These are phyloP conservation scores for Xiphophorus birchmanni DNA, from an alignment of 2,797 vertebrate genomes.

Conservation along the genomic window DNA sequence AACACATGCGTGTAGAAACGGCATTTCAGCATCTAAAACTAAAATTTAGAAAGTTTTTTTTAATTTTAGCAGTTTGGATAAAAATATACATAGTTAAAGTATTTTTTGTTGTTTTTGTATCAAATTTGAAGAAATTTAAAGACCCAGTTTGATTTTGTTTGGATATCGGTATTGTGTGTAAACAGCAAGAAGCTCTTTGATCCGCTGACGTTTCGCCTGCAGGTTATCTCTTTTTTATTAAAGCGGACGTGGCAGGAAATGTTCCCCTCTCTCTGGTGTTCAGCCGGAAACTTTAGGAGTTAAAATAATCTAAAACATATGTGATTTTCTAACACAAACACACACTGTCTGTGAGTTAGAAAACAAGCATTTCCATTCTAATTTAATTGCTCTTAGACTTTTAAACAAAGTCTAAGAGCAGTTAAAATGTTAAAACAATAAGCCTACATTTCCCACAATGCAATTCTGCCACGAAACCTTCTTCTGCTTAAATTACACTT, in stretches of 20 bases:
- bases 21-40: background rate
- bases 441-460: slow-evolving; percentile 9
- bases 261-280: no score
- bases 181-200: slow-evolving; percentile 46
- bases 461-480: background rate
- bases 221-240: slow-evolving; percentile 1
- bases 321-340: background rate
- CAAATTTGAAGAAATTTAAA: background rate
- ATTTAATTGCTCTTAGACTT: no score
- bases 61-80: background rate
- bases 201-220: background rate
- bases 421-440: background rate
- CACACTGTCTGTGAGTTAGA: background rate
- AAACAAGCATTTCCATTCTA: background rate
- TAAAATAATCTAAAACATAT: background rate
- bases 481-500: no score
- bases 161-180: slow-evolving; percentile 41
- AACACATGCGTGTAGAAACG: background rate
- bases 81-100: no score
- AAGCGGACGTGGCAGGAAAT: background rate
- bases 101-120: background rate
- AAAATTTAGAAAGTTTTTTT: background rate
- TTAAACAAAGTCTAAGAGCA: background rate
- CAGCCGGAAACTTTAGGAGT: background rate
- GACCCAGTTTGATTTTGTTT: slow-evolving; percentile 49